Conservation (phyloP, 1,140 invertebrate genomes). For the Diorhabda carinulata region DNA sequence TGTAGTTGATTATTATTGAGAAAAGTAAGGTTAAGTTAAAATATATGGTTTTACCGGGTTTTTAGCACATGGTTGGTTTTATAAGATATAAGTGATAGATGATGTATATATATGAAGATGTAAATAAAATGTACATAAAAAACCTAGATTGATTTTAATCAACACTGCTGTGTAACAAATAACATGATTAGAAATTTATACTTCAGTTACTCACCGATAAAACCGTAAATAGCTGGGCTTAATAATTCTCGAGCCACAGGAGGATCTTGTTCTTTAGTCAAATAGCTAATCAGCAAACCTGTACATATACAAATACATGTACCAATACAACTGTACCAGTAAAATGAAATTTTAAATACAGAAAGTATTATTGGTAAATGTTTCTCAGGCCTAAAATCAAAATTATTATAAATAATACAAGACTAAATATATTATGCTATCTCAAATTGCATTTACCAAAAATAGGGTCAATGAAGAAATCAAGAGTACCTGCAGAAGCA, state of each 20-base stretch:
- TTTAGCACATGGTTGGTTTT: no score
- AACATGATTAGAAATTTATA: no score
- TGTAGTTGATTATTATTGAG: no score
- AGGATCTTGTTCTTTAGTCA: conserved; percentile 30
- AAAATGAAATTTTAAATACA: conserved; percentile 38
- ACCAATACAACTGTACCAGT: conserved; percentile 42
- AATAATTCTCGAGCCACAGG: conserved; percentile 34
- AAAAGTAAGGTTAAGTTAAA: no score
- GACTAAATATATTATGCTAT: neutral
- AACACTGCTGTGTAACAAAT: no score
- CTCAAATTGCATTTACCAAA: neutral
- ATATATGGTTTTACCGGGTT: no score
- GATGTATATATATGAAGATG: no score
- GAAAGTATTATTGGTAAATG: neutral
- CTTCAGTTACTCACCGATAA: conserved; percentile 1
- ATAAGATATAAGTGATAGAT: no score
- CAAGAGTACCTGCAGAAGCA: no score
- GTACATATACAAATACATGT: conserved; percentile 31
- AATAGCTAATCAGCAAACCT: conserved; percentile 39
- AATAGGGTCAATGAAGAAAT: neutral
- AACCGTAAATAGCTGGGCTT: conserved; percentile 29
- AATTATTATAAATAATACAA: neutral
- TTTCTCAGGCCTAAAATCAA: neutral
- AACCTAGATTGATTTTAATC: no score
- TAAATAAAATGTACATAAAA: no score